Percentiles rank a stretch among this genome's conserved stretches.
Conservation (phyloP, 2,113 vertebrate genomes). For the Morone saxatilis region DNA sequence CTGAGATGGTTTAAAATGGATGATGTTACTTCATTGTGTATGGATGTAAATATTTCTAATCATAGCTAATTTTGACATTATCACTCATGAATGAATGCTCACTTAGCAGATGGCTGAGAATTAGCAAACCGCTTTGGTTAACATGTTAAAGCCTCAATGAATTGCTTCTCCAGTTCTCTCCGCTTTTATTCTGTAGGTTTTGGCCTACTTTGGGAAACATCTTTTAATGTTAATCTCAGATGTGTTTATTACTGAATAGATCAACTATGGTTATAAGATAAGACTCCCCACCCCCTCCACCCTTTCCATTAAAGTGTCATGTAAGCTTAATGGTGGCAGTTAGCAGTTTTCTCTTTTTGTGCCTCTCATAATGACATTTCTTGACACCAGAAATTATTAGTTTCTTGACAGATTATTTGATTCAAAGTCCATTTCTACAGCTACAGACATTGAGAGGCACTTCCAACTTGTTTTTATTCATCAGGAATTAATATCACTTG, state of each 20-base stretch:
- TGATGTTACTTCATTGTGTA: not conserved
- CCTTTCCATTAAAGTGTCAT: too few species aligned
- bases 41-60: conserved; percentile 6
- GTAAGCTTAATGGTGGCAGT: not conserved
- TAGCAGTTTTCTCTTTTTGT: not conserved
- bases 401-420: not conserved
- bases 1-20: conserved; percentile 11
- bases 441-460: not conserved
- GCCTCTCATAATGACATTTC: not conserved
- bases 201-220: not conserved
- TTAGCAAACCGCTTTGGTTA: not conserved
- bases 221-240: not conserved
- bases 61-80: not conserved
- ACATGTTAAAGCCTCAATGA: not conserved
- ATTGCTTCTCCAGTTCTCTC: not conserved
- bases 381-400: not conserved
- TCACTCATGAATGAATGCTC: not conserved
- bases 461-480: not conserved
- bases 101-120: conserved; percentile 12
- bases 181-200: not conserved
- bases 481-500: not conserved
- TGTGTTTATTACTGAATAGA: not conserved
- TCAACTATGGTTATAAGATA: not conserved
- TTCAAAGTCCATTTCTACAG: not conserved
- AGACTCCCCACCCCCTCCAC: too few species aligned